Base-by-base conservation (phyloP, 2,888 invertebrate species). In the Parelbella ahira region DNA sequence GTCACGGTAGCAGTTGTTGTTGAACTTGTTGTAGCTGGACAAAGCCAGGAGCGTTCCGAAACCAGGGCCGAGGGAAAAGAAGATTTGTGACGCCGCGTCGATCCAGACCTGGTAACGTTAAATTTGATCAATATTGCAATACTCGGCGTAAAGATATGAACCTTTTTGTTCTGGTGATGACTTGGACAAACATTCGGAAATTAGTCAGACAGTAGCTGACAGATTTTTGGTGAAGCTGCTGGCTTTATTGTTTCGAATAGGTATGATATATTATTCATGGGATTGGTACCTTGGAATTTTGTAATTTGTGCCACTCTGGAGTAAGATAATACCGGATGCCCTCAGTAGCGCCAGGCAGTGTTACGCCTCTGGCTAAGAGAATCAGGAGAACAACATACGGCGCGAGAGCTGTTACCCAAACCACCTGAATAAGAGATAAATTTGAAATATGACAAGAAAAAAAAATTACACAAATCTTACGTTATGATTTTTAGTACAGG, bases 341-440 rank as follows among this genome's bases (percentile, higher is more conserved):
- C 56, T 93, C 92, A 5, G 90, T 90, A 0, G 97, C 94, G 4
- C 97, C 97, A 0, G 96, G 95, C 36, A 97, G 82, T 0, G 95
- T 94, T 4, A 96, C 93, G 4, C 97, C 97, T 38, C 96, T 90
- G 12, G 93, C 89, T 36, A 97, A 83, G 12, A 98, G 89, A 51
- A 97, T 96, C 51, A 97, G 89, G 24, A 98, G 89, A 18, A 98
- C 96, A 12, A 94, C 91, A 71, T 98, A 98, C 0, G 98, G 98
- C 20, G 97, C 94, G 45, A 97, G 81, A 1, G 98, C 98, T 10
- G 98, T 98, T 45, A 98, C 92, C 97, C 97, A 98, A 37, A 97
- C 97, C 45, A 95, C 95, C 94, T 95, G 70, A 9, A 15, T 13
- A 11, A 1, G 32, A 2, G 6, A 9, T 3, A n/a, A n/a, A n/a